Conservation (phyloP, 2,113 vertebrate species). For the Morphnarchus princeps region DNA sequence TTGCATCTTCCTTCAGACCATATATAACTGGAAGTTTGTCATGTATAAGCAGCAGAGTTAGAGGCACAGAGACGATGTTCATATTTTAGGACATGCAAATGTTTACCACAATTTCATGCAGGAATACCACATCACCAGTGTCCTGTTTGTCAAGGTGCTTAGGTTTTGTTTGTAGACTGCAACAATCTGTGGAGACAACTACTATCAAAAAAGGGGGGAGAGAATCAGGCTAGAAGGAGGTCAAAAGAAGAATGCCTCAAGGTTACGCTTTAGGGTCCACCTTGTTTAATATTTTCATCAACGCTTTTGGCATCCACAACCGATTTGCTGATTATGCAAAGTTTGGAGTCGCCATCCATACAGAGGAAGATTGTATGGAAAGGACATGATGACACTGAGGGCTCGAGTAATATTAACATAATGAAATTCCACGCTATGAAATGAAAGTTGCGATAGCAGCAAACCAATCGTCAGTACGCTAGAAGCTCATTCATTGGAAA, state of each 20-base stretch:
- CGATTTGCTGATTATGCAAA: background rate
- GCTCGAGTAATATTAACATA: background rate
- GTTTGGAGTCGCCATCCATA: fast-evolving
- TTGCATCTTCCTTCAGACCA: background rate
- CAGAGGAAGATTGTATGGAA: background rate
- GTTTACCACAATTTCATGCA: background rate
- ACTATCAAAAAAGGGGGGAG: background rate
- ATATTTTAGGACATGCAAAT: background rate
- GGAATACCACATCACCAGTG: background rate
- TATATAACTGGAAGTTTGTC: background rate
- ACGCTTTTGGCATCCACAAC: background rate
- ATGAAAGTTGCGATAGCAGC: background rate
- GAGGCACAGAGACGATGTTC: background rate
- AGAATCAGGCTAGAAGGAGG: background rate
- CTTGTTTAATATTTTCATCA: background rate
- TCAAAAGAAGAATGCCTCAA: background rate
- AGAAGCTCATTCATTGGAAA: background rate
- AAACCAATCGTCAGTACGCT: background rate
- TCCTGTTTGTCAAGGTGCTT: background rate
- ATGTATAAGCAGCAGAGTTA: background rate
- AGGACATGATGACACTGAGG: background rate
- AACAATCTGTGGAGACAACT: background rate
- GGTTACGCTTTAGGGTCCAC: background rate
- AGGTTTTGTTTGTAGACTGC: background rate
- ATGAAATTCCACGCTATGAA: background rate